phyloP scores from a whole-genome alignment of 2,888 invertebrate species.

The Ephialtes manifestator region DNA sequence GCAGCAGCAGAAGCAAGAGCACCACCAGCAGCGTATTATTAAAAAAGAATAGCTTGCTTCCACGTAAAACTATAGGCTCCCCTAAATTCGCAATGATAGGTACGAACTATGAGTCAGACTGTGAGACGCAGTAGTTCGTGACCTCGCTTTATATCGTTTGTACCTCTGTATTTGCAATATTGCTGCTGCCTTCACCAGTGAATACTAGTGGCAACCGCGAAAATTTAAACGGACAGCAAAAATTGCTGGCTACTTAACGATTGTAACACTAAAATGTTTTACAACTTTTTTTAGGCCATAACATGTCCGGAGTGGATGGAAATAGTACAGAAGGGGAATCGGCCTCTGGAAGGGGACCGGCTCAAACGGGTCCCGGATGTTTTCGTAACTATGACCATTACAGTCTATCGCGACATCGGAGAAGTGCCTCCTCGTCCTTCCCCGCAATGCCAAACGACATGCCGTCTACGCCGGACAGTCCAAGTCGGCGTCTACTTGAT shows the following conservation, averaged over 20 bases:
- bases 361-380: constrained; percentile 92
- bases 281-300: constrained; percentile 90
- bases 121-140: background rate
- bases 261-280: background rate
- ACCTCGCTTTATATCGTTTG: constrained; percentile 8
- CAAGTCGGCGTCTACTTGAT: constrained; percentile 83
- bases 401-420: constrained; percentile 85
- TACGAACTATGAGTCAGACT: background rate
- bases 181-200: background rate
- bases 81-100: constrained; percentile 10
- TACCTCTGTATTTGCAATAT: background rate
- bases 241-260: background rate
- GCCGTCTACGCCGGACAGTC: constrained; percentile 84
- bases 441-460: constrained; percentile 83
- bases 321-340: constrained; percentile 93
- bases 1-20: background rate
- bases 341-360: constrained; percentile 88
- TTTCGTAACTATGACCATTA: constrained; percentile 93
- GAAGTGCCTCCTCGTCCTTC: constrained; percentile 87
- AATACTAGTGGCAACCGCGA: background rate
- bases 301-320: constrained; percentile 95
- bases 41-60: constrained; percentile 23
- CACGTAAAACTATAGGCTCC: background rate
- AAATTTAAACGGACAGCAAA: background rate
- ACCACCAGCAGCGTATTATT: background rate